Evolutionary conservation across 2,797 vertebrate species (phyloP).

Genomic region (Acanthurus leucopareius): DNA sequence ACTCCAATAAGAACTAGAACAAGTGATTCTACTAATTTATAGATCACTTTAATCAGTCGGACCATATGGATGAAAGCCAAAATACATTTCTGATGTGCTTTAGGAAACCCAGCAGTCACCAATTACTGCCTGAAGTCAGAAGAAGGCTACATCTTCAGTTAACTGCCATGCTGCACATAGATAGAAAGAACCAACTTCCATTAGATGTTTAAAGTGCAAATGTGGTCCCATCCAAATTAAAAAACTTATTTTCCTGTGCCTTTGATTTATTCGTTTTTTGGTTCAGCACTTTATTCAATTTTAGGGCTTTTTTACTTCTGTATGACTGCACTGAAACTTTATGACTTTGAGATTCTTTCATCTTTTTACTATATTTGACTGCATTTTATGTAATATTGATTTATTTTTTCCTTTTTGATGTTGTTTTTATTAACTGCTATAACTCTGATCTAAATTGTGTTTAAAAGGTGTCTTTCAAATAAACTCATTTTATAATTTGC

Average conservation of each 20-base stretch:
- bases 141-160: background rate
- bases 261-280: background rate
- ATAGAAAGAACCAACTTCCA: background rate
- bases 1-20: background rate
- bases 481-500: background rate
- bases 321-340: background rate
- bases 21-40: background rate
- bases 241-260: background rate
- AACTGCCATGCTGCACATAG: background rate
- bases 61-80: background rate
- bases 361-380: background rate
- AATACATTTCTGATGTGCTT: background rate
- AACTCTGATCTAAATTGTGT: background rate
- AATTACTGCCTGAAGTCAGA: background rate
- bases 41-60: background rate
- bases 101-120: background rate
- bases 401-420: background rate
- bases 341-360: background rate
- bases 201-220: background rate
- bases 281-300: background rate
- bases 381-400: background rate
- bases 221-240: background rate
- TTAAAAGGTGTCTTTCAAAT: conserved; percentile 5
- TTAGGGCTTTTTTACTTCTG: background rate
- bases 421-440: background rate